phyloP scores from a whole-genome alignment of 2,888 invertebrate genomes.

The Callinectes sapidus region DNA sequence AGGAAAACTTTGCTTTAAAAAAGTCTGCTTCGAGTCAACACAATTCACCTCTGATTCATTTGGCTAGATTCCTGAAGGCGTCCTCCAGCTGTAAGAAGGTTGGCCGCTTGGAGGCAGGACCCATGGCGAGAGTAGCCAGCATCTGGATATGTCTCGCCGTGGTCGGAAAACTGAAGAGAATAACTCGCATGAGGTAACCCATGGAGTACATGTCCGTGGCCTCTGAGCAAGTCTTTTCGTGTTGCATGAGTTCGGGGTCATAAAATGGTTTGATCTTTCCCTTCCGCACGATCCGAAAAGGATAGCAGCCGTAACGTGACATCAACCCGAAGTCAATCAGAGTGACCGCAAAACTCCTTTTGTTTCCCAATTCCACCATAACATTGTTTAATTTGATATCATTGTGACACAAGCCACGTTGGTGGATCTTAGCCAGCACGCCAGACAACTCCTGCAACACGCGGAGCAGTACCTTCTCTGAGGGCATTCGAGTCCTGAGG shows the following conservation, averaged over 20 bases:
- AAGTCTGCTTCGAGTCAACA: not conserved
- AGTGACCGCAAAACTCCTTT: not conserved
- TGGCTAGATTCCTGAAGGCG: not conserved
- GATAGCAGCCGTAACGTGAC: not conserved
- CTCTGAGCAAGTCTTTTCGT: conserved; percentile 14
- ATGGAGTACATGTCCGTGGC: conserved; percentile 46
- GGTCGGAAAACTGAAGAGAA: not conserved
- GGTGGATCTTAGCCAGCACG: not conserved
- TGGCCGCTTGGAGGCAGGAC: not conserved
- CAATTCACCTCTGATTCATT: not conserved
- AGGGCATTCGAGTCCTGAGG: not conserved
- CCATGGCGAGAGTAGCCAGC: not conserved
- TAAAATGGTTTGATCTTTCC: conserved; percentile 31
- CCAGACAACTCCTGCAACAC: not conserved
- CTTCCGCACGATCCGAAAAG: not conserved
- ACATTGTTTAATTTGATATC: conserved; percentile 41
- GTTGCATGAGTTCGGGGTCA: conserved; percentile 31
- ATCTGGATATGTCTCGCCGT: not conserved
- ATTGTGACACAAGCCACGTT: not conserved
- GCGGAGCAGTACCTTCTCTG: not conserved
- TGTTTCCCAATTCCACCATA: not conserved
- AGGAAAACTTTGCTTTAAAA: not conserved
- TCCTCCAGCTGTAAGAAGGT: not conserved
- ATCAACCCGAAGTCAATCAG: conserved; percentile 41
- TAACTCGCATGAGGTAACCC: conserved; percentile 22